phyloP scores from a whole-genome alignment of 2,888 invertebrate genomes.

The Atethmia centrago region DNA sequence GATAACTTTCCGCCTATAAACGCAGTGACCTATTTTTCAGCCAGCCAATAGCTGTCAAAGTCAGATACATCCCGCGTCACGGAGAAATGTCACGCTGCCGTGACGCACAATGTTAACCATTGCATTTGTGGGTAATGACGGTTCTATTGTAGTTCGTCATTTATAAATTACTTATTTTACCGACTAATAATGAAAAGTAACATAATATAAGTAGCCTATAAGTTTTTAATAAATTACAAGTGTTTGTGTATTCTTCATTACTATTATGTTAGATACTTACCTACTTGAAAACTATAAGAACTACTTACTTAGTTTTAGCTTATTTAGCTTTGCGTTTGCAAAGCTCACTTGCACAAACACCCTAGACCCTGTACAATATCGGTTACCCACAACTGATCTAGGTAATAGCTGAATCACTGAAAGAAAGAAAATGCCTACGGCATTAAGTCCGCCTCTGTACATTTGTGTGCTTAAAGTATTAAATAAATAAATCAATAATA shows the following conservation, averaged over 20 bases:
- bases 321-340: too few relatives aligned
- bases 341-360: neutral
- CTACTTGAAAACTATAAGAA: neutral
- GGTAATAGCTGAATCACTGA: too few relatives aligned
- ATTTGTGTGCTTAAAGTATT: too few relatives aligned
- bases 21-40: conserved; percentile 60
- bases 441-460: too few relatives aligned
- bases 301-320: too few relatives aligned
- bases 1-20: conserved; percentile 37
- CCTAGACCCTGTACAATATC: too few relatives aligned
- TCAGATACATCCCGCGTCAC: conserved; percentile 43
- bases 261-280: neutral
- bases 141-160: neutral
- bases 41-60: conserved; percentile 59
- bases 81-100: conserved; percentile 25
- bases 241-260: neutral
- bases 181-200: neutral
- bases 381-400: neutral
- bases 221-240: neutral
- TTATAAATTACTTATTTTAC: neutral
- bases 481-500: too few relatives aligned
- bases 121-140: neutral
- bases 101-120: conserved; percentile 11
- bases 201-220: neutral
- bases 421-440: too few relatives aligned